Percentiles rank a stretch among this genome's conserved stretches.
Conservation (phyloP, 92 coral and sea anemone species). For the Bergia puertoricense region DNA sequence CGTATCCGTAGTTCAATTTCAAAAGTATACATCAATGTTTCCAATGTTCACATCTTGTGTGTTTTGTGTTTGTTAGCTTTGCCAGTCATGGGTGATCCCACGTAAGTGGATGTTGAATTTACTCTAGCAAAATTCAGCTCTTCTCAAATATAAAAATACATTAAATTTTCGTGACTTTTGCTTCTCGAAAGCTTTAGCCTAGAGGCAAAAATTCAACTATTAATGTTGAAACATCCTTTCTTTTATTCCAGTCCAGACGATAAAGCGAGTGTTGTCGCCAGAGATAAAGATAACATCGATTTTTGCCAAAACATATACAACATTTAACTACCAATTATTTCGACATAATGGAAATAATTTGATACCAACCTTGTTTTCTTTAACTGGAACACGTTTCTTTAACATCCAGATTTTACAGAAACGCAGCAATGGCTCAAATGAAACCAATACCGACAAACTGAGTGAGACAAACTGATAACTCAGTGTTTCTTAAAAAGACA, state of each 20-base stretch:
- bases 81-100: neutral
- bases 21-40: neutral
- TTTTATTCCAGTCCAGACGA: conserved; percentile 32
- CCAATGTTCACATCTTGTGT: neutral
- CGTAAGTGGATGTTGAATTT: neutral
- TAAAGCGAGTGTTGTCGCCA: conserved; percentile 28
- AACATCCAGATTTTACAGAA: neutral
- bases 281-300: conserved; percentile 26
- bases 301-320: conserved; percentile 2
- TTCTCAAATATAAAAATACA: neutral
- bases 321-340: neutral
- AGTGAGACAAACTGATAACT: no score
- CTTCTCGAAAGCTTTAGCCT: neutral
- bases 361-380: neutral
- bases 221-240: conserved; percentile 16
- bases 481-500: no score
- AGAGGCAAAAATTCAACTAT: conserved; percentile 21
- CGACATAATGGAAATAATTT: neutral
- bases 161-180: conserved; percentile 27
- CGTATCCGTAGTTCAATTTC: neutral
- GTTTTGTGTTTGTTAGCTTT: neutral
- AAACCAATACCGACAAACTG: no score
- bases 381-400: neutral
- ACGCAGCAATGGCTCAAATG: neutral
- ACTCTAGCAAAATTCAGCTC: neutral